Conservation (phyloP, 2,888 invertebrate genomes). For the Drosophila monieri region DNA sequence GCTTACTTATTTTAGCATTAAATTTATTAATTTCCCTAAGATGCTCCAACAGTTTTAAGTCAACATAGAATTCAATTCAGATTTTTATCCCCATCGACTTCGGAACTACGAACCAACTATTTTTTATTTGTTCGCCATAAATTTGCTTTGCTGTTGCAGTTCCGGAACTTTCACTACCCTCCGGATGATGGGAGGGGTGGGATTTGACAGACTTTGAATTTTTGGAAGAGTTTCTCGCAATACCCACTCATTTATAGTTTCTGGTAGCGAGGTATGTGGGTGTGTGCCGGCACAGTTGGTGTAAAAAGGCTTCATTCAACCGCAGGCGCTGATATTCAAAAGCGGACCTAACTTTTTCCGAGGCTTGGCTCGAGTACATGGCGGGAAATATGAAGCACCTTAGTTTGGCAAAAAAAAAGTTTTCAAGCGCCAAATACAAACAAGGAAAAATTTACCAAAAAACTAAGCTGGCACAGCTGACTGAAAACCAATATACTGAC, state of each 20-base stretch:
- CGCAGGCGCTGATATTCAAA: constrained; percentile 40
- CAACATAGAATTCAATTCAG: constrained; percentile 31
- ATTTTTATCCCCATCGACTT: constrained; percentile 31
- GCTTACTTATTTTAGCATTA: constrained; percentile 6
- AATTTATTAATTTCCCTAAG: constrained; percentile 38
- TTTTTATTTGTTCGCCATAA: constrained; percentile 17
- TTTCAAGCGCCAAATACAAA: constrained; percentile 22
- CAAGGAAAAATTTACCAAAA: constrained; percentile 6
- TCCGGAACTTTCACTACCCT: constrained; percentile 20
- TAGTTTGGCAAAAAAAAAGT: constrained; percentile 28
- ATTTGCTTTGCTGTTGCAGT: constrained; percentile 33
- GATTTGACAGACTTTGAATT: constrained; percentile 45
- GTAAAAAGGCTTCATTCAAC: constrained; percentile 40
- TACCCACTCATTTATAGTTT: constrained; percentile 20
- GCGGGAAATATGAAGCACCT: constrained; percentile 38
- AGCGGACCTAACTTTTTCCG: constrained; percentile 33
- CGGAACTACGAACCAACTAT: constrained; percentile 19
- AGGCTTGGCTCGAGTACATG: constrained; percentile 20
- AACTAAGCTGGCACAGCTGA: constrained; percentile 19
- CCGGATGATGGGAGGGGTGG: constrained; percentile 8
- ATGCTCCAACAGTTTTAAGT: constrained; percentile 20
- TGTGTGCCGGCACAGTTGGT: neutral
- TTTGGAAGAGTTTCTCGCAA: constrained; percentile 13
- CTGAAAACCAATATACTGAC: constrained; percentile 24
- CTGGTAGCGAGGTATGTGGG: neutral